Conservation (phyloP, 2,113 vertebrate species). For the Sylvietta virens region DNA sequence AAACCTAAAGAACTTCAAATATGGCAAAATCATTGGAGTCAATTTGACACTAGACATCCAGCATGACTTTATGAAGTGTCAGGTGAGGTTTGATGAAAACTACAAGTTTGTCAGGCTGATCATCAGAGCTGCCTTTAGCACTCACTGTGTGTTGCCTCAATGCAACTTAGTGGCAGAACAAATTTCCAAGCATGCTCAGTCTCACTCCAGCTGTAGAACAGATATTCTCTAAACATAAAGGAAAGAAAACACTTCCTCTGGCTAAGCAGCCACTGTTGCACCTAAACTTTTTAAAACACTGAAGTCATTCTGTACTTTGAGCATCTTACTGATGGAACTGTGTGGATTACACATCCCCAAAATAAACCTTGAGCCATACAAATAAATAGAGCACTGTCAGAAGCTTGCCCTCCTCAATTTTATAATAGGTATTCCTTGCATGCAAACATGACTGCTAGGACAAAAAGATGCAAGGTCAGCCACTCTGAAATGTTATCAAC, state of each 20-base stretch:
- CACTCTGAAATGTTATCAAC: neutral
- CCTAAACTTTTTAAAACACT: neutral
- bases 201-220: neutral
- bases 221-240: neutral
- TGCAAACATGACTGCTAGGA: neutral
- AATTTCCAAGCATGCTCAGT: neutral
- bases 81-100: neutral
- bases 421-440: neutral
- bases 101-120: neutral
- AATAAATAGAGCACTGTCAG: neutral
- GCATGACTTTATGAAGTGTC: neutral
- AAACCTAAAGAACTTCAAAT: neutral
- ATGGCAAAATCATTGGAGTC: neutral
- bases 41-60: neutral
- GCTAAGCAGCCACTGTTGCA: neutral
- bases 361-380: neutral
- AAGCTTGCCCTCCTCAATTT: neutral
- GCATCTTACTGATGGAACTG: neutral
- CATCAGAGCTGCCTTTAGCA: neutral
- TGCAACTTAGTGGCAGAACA: neutral
- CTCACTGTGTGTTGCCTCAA: neutral
- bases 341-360: neutral
- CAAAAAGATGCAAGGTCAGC: neutral
- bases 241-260: neutral
- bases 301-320: neutral